phyloP scores from a whole-genome alignment of 2,113 vertebrate species.

The Salvelinus namaycush region DNA sequence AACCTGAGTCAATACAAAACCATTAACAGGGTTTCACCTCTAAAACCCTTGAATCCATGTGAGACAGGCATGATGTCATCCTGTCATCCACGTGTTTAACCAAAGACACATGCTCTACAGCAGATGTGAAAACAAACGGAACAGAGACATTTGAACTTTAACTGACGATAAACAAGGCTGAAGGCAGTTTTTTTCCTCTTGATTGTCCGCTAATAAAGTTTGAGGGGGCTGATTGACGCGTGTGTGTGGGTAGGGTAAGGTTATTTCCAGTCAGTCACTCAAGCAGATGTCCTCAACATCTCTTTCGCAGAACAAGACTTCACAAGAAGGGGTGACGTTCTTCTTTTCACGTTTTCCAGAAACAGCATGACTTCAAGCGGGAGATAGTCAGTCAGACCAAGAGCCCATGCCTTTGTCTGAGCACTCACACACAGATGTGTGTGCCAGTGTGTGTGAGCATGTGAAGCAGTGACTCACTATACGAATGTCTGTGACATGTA shows the following conservation, averaged over 20 bases:
- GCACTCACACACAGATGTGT: not conserved
- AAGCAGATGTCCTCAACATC: not conserved
- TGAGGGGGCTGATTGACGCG: not conserved
- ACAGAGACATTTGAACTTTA: not conserved
- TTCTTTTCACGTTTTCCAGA: not conserved
- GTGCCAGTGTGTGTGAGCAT: not conserved
- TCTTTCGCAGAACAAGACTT: not conserved
- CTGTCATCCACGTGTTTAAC: not conserved
- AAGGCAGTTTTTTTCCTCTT: not conserved
- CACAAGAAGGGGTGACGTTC: not conserved
- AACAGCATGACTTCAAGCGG: not conserved
- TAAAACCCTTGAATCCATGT: too few species aligned
- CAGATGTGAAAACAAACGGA: not conserved
- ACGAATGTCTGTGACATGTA: conserved; percentile 21
- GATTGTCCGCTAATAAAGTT: not conserved
- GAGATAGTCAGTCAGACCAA: too few species aligned
- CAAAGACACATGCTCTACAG: conserved; percentile 8
- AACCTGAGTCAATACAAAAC: not conserved
- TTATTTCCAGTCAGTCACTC: not conserved
- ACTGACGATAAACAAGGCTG: conserved; percentile 3
- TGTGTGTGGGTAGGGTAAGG: not conserved
- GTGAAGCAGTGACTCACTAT: conserved; percentile 32
- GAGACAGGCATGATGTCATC: not conserved
- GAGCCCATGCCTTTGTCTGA: not conserved
- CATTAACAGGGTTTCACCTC: too few species aligned